These are phyloP conservation scores for Drosophila gaucha DNA, from an alignment of 2,888 invertebrate genomes.

Conservation along the genomic window DNA sequence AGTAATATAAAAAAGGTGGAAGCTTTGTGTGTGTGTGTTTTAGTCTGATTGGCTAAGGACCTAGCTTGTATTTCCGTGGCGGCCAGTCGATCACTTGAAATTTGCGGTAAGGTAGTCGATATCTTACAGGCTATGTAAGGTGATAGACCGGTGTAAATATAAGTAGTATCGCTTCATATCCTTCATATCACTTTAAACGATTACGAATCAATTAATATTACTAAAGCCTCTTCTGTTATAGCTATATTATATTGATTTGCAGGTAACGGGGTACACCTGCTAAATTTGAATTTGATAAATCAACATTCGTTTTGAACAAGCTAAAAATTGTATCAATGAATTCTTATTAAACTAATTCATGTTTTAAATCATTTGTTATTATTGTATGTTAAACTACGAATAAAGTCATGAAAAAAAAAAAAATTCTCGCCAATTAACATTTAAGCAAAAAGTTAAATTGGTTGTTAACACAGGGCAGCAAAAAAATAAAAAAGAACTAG, in stretches of 20 bases:
- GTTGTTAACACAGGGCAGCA: constrained; percentile 12
- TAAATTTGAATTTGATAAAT: not conserved
- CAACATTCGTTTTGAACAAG: too few relatives aligned
- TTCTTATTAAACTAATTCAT: not conserved
- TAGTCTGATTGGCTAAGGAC: not conserved
- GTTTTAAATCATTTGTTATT: not conserved
- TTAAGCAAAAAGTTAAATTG: not conserved
- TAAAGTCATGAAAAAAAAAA: not conserved
- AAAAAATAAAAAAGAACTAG: not conserved
- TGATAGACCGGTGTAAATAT: not conserved
- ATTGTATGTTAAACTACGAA: not conserved
- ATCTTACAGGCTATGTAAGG: not conserved
- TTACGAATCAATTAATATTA: not conserved
- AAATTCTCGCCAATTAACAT: not conserved
- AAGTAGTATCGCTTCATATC: not conserved
- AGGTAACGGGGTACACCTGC: not conserved
- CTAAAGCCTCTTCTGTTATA: not conserved
- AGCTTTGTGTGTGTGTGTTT: not conserved
- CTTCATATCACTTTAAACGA: not conserved
- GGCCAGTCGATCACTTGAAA: not conserved
- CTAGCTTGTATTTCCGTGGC: not conserved
- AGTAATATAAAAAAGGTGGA: not conserved
- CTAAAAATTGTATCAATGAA: not conserved
- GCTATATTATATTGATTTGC: not conserved
- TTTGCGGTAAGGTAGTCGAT: constrained; percentile 1